Base-by-base conservation (phyloP, 2,888 invertebrate species). In the Lissonota sp. region DNA sequence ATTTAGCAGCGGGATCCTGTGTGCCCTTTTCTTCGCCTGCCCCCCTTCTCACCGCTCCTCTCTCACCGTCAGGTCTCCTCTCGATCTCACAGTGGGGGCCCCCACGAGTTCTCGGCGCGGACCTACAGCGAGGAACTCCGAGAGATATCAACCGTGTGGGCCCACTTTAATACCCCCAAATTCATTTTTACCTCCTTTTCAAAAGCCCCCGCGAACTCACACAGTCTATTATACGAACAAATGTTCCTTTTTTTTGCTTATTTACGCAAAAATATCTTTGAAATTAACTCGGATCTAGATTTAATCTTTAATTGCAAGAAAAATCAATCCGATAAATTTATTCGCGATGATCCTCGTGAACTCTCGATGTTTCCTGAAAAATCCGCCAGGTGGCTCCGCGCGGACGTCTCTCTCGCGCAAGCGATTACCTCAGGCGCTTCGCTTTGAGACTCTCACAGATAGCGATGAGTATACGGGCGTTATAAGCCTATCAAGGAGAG, bases 1-100 rank as follows among this genome's bases (percentile, higher is more conserved):
- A 91, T 92, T 92, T 92, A 91, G 91, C 91, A 92, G 92, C 91
- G 88, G 91, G 91, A 85, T 90, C 90, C 90, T 85, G 83, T 89
- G 83, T 81, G 87, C 87, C 89, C 87, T 88, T 87, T 87, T 88
- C 88, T 88, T 88, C 87, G 86, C 86, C 87, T 26, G 26, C 26
- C 87, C 87, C 86, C 86, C 57, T 69, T 49, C 49, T 49, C 44
- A 44, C 46, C 69, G 67, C 71, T 60, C 51, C 60, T 53, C 55
- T 74, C 72, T 62, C 78, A 69, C 74, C 63, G 75, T 77, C 77
- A 70, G 51, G 46, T 46, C 16, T 16, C 16, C 62, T 62, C 39
- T 16, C 55, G 14, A 42, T 44, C 71, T 77, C 80, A 64, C 74
- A 74, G 74, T 64, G 69, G 79, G 63, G 79, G 26, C 26, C 73